Base-by-base conservation (phyloP, 2,888 invertebrate species). In the Caenorhabditis sulstoni region DNA sequence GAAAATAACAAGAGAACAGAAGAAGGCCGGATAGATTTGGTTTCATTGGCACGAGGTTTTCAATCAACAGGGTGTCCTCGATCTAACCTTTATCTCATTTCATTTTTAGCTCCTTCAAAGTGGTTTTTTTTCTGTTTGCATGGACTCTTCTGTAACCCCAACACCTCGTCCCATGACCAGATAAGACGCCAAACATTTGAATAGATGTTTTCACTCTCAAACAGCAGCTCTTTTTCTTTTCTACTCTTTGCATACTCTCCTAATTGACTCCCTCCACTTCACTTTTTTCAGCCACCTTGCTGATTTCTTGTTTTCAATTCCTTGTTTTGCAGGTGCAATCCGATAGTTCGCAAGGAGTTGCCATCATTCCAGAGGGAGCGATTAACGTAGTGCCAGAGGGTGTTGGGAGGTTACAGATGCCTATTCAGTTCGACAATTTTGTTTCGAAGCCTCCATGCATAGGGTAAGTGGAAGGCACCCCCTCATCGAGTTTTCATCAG, bases 11-110 rank as follows among this genome's bases (percentile, higher is more conserved):
- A 9, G 23, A 45, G 52, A 18, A 37, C 3, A 35, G 7, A 16
- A 5, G 14, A 14, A 14, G 5, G 23, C 11, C 53, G 9, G 23
- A n/a, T 14, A 59, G 50, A 59, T 58, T 45, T 68, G 45, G 68
- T 53, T 45, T 57, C 57, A 29, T 47, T 37, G 14, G 41, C 71
- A 71, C 71, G 62, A 64, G 64, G 57, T 65, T 58, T 68, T 64
- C 64, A 73, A 73, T 73, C 73, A 73, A 29, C 64, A 58, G 16
- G 58, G 73, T 64, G 73, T 49, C 73, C 73, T 73, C 29, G 44
- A 41, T 45, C 41, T 64, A 64, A 49, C 73, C 73, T 73, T 71
- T 71, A 44, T 70, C 61, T 61, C 41, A 49, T 61, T 29, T 29
- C 29, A 29, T 68, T 62, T 53, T 57, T 57, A 53, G 47, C 62